These are phyloP conservation scores for Cosmia pyralina DNA, from an alignment of 2,888 invertebrate genomes.

Conservation along the genomic window DNA sequence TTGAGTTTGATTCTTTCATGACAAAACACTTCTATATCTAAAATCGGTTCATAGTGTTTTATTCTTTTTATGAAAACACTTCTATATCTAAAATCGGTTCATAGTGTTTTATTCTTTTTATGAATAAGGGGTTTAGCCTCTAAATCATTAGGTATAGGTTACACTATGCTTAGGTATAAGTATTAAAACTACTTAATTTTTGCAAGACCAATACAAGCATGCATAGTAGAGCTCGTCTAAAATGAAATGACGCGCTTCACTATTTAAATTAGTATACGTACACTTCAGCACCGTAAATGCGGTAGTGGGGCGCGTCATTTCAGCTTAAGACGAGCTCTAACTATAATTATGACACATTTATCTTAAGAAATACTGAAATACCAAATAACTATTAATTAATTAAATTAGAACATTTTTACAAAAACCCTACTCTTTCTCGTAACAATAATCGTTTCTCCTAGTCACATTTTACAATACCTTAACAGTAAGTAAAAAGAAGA, in stretches of 20 bases:
- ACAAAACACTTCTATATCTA: no score
- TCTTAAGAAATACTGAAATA: slow-evolving; percentile 56
- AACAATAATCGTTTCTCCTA: background rate
- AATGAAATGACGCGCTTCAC: no score
- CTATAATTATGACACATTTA: slow-evolving; percentile 62
- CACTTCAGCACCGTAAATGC: no score
- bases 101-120: no score
- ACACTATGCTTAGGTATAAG: slow-evolving; percentile 14
- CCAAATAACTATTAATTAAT: slow-evolving; percentile 10
- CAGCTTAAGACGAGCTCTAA: background rate
- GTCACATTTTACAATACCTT: background rate
- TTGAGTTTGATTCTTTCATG: no score
- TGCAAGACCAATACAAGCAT: background rate
- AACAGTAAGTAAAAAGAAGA: background rate
- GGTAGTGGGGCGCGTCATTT: no score
- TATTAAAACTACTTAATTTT: slow-evolving; percentile 4
- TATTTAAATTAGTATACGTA: no score
- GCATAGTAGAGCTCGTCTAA: background rate
- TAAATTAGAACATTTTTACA: slow-evolving; percentile 17
- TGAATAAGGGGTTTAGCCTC: background rate
- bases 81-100: no score
- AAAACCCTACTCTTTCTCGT: background rate
- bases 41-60: no score
- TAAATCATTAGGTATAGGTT: slow-evolving; percentile 12
- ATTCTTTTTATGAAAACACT: no score